Base-by-base conservation (phyloP, 2,888 invertebrate genomes). In the Amaurobius ferox region DNA sequence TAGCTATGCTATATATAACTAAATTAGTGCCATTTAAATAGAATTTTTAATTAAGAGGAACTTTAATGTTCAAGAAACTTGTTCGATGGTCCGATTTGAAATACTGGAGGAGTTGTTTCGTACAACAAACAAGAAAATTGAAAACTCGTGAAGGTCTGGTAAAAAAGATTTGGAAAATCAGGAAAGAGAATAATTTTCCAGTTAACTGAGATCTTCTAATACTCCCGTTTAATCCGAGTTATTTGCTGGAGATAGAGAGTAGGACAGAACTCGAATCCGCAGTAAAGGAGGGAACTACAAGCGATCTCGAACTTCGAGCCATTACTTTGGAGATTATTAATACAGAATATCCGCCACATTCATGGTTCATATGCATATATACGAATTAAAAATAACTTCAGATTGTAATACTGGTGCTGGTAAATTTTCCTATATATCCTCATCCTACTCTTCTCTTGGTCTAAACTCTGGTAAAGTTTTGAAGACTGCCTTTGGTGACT, bases 1-100 rank as follows among this genome's bases (percentile, higher is more conserved):
- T 55, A 30, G 19, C 32, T 55, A 32, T 32, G 30, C 28, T 71
- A 29, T 29, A 28, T 29, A 28, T 30, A 64, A 29, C 29, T 11
- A 30, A 64, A 29, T 3, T 35, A 35, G 35, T 32, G 0, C 6
- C 35, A 13, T 23, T 23, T 19, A 11, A 55, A 23, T 23, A 23
- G 23, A 23, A 5, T 55, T 55, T 55, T 5, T 23, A 19, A 55
- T 19, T 72, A 55, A n/a, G n/a, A n/a, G n/a, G n/a, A n/a, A n/a
- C n/a, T n/a, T n/a, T n/a, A n/a, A n/a, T n/a, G n/a, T n/a, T 72
- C 30, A 32, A 48, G 55, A 72, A 72, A 55, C 32, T 72, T 32
- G 55, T 55, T 32, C 30, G 72, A 72, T 30, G 19, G 23, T 19
- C 72, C 30, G 29, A 7, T 19, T 55, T 19, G 19, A 19, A 72